Base-by-base conservation (phyloP, 2,113 vertebrate genomes). In the Falco punctatus region DNA sequence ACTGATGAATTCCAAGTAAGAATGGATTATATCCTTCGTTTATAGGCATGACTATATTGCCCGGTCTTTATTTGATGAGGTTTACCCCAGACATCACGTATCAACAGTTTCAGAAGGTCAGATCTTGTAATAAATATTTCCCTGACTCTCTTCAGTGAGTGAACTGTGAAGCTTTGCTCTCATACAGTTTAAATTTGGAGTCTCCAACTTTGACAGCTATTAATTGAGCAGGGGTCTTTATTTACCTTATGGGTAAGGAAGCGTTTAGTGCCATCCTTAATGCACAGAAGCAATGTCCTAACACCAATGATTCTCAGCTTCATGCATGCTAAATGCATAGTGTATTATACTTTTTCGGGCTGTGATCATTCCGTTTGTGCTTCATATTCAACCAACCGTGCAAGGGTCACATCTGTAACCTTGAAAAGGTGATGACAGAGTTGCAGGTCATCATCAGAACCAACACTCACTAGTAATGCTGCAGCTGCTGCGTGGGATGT, bases 391-490 rank as follows among this genome's bases (percentile, higher is more conserved):
- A 81, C 88, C 90, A 96, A 30, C 86, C 91, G 75, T 93, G 88
- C 49, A 79, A 79, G 40, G 92, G 91, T 96, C 96, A 95, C 86
- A 86, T 90, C 94, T 89, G 86, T 95, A 93, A 93, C 96, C 92
- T 97, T 97, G 96, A 92, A 78, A 94, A 96, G 96, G 96, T 96
- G 97, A 92, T 89, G 94, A 75, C 86, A 86, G 88, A 75, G 77
- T 82, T 95, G 77, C 94, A 96, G 94, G 95, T 95, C 94, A 92
- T 91, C 91, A 49, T 73, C 88, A 91, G 86, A 69, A 92, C 91
- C 92, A 87, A 72, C 3, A 10, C 69, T 87, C 52, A 11, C 77
- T 32, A 6, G 77, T 26, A 87, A 72, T 40, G 65, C 81, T 92
- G 83, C 96, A 95, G 88, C 95, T 91, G 88, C 92, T 84, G 27